Conservation (phyloP, 1,140 invertebrate genomes). For the Camponotus vicinus region DNA sequence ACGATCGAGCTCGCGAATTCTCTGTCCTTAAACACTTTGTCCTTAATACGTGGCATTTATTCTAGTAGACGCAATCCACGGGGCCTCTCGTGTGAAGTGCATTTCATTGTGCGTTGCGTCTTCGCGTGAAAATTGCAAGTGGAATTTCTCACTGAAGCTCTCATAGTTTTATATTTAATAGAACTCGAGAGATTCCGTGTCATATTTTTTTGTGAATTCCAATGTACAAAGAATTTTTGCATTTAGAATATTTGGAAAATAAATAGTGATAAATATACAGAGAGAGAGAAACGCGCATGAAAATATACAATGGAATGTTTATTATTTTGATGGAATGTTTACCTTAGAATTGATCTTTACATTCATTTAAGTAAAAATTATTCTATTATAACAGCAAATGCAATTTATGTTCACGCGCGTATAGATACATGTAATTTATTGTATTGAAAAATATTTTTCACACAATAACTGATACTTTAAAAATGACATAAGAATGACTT, state of each 20-base stretch:
- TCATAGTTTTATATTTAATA: slow-evolving; percentile 24
- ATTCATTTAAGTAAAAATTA: neutral
- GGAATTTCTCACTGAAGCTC: slow-evolving; percentile 25
- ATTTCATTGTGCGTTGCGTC: slow-evolving; percentile 22
- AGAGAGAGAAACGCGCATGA: neutral
- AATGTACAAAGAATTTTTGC: neutral
- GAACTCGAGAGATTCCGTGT: neutral
- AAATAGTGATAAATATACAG: neutral
- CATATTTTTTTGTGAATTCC: neutral
- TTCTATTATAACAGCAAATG: neutral
- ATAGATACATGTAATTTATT: slow-evolving; percentile 24
- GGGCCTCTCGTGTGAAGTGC: neutral
- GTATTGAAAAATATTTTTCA: neutral
- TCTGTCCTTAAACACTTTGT: slow-evolving; percentile 27
- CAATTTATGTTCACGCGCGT: neutral
- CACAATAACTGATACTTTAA: neutral
- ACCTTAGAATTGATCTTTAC: neutral
- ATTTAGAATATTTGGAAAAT: neutral
- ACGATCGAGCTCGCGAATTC: slow-evolving; percentile 50
- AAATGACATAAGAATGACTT: neutral
- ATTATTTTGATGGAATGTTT: neutral
- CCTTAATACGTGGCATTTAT: slow-evolving; percentile 29
- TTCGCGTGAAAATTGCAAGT: neutral
- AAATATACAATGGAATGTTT: neutral
- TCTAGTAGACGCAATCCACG: slow-evolving; percentile 15